Base-by-base conservation (phyloP, 2,888 invertebrate genomes). In the Amphimallon solstitiale region DNA sequence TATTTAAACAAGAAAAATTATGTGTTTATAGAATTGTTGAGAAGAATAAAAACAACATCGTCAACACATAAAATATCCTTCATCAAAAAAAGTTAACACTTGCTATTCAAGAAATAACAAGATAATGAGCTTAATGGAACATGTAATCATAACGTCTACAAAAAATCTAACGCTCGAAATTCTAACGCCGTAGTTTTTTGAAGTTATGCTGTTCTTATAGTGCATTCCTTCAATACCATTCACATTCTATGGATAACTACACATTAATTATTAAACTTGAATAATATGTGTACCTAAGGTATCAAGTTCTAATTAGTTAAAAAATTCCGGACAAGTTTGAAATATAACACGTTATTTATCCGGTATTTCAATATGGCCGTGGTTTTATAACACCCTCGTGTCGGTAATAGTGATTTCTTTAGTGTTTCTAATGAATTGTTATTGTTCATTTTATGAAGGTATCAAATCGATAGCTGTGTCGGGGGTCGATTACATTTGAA, bases 261-360 rank as follows among this genome's bases (percentile, higher is more conserved):
- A 54, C 45, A 54, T 63, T 63, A 54, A 63, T 54, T 51, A 63
- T 63, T 49, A 52, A 34, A 37, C 52, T 17, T 45, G 54, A 56
- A 56, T 45, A 54, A 43, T 45, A 34, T 45, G 54, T 54, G 43
- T 54, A 21, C 54, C 37, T 12, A 63, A 45, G 54, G 45, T 54
- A 63, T 63, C 54, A 46, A 40, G 56, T 56, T 56, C 56, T 56
- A 56, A 56, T 56, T 56, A 56, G 40, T 56, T 14, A 35, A 56
- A 56, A 56, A 40, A 56, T 56, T 56, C 56, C 56, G 56, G 40
- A 12, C 56, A 23, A 56, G 56, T 40, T 40, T 56, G 56, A 56
- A 56, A 56, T 56, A 56, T 56, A 56, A 56, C 38, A 38, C 56
- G 56, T 21, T 35, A 14, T 40, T 56, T 43, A 23, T 56, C 40